These are phyloP conservation scores for Sarcophaga bullata DNA, from an alignment of 1,140 invertebrate species.

Conservation along the genomic window DNA sequence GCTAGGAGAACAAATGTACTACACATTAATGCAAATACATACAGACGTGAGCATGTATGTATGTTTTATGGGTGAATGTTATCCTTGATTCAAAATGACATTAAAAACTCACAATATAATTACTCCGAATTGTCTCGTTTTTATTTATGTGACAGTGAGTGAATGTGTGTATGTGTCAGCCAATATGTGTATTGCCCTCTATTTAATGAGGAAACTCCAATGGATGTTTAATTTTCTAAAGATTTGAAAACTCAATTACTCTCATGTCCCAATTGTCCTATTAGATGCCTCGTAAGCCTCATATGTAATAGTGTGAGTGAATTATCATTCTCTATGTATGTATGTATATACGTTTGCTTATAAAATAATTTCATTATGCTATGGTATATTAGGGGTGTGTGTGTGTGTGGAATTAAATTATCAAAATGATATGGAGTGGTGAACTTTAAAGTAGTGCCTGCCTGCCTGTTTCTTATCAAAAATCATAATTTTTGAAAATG, in stretches of 20 bases:
- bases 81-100: background rate
- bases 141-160: background rate
- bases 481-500: conserved; percentile 12
- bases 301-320: background rate
- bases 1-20: too few species aligned
- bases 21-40: background rate
- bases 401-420: background rate
- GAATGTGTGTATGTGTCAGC: background rate
- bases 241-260: conserved; percentile 20
- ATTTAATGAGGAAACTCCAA: conserved; percentile 20
- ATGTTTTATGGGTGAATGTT: background rate
- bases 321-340: too few species aligned
- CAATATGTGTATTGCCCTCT: background rate
- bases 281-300: background rate
- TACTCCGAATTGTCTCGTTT: conserved; percentile 30
- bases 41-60: background rate
- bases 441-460: too few species aligned
- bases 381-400: background rate
- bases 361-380: too few species aligned
- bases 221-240: conserved; percentile 37
- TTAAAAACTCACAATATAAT: conserved; percentile 33
- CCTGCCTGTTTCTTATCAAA: conserved; percentile 12
- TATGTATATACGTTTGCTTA: too few species aligned
- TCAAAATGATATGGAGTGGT: too few species aligned
- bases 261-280: background rate